A percentile compares a stretch with the other conserved stretches of the same genome.
phyloP scores from a whole-genome alignment of 2,888 invertebrate genomes.

The Phyto melanocephala region DNA sequence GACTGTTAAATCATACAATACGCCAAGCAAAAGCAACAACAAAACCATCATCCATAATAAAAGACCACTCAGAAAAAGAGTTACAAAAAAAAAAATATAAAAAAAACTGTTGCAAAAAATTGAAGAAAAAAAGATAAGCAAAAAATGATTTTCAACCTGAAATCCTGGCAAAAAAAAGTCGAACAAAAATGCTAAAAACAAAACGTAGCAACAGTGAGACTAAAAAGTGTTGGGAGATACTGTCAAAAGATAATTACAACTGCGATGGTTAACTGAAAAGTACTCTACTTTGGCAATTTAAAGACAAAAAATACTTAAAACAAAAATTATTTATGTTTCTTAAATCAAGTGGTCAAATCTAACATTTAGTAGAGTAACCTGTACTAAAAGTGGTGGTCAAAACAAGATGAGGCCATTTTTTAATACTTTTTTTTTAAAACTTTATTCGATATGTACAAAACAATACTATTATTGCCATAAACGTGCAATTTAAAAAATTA shows the following conservation, averaged over 20 bases:
- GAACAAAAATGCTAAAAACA: conserved; percentile 24
- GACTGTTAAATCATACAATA: conserved; percentile 63
- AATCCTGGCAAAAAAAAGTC: background rate
- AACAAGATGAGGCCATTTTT: too few relatives aligned
- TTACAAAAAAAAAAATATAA: conserved; percentile 2
- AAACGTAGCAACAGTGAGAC: conserved; percentile 23
- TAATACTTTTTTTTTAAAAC: too few relatives aligned
- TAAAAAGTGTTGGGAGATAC: conserved; percentile 33
- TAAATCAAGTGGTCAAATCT: too few relatives aligned
- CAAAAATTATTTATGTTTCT: too few relatives aligned
- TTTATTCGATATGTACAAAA: too few relatives aligned
- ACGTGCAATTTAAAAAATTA: too few relatives aligned
- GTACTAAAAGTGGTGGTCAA: too few relatives aligned
- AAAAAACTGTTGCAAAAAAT: too few relatives aligned
- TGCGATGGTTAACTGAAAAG: conserved; percentile 21
- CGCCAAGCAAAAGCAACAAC: background rate
- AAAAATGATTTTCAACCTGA: conserved; percentile 46
- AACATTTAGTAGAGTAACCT: too few relatives aligned
- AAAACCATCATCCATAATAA: background rate
- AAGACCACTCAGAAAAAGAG: background rate
- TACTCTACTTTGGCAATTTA: conserved; percentile 25
- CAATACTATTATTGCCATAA: too few relatives aligned
- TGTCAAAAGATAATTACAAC: conserved; percentile 54
- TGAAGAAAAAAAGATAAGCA: background rate
- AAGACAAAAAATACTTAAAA: too few relatives aligned